Percentiles rank a stretch among this genome's conserved stretches.
Conservation (phyloP, 2,888 invertebrate species). For the Caradrina clavipalpis region DNA sequence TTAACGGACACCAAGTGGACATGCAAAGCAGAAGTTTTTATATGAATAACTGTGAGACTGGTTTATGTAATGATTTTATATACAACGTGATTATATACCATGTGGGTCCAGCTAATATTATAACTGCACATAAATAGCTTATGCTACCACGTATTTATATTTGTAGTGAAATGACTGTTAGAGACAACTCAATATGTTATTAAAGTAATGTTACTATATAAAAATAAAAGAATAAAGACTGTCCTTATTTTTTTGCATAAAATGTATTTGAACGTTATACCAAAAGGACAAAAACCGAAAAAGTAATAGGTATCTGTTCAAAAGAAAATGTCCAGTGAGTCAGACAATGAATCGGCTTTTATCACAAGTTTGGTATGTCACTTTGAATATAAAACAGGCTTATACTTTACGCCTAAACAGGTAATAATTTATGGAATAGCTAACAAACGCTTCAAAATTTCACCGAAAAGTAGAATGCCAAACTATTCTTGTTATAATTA, state of each 20-base stretch:
- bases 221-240: neutral
- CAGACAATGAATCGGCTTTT: constrained; percentile 54
- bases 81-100: constrained; percentile 41
- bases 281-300: constrained; percentile 31
- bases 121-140: constrained; percentile 46
- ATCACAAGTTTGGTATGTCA: constrained; percentile 52
- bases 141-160: constrained; percentile 3
- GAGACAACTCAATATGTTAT: neutral
- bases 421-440: constrained; percentile 55
- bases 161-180: constrained; percentile 2
- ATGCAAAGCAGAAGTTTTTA: constrained; percentile 72
- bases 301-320: constrained; percentile 16
- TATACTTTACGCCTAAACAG: constrained; percentile 35
- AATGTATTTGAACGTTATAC: neutral
- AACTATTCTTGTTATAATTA: constrained; percentile 55
- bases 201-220: neutral
- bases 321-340: constrained; percentile 52
- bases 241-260: neutral
- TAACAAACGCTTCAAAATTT: constrained; percentile 43
- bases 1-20: constrained; percentile 63
- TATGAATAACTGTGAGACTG: constrained; percentile 70
- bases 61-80: constrained; percentile 64
- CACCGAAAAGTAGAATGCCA: constrained; percentile 50
- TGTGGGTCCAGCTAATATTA: constrained; percentile 26
- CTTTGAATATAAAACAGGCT: constrained; percentile 54